Evolutionary conservation across 2,113 vertebrate genomes (phyloP).

Genomic region (Psilopogon haemacephalus): DNA sequence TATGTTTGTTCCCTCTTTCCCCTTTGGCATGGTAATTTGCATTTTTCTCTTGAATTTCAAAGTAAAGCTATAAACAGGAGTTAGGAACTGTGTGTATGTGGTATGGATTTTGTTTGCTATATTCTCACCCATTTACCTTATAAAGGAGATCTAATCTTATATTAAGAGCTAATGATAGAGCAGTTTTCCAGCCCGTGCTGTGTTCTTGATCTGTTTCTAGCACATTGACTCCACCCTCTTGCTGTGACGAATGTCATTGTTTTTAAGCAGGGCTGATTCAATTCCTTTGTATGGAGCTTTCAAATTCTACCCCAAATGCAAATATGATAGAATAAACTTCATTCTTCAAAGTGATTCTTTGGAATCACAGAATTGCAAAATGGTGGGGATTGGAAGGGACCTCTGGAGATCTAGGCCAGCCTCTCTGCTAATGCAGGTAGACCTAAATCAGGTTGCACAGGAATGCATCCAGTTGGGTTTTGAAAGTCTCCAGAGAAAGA

Average conservation of each 20-base stretch:
- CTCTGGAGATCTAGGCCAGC: too few species aligned
- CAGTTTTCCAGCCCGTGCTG: background rate
- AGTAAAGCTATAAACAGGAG: conserved; percentile 29
- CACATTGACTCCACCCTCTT: background rate
- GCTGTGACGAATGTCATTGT: background rate
- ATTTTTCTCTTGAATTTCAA: conserved; percentile 20
- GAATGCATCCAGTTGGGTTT: too few species aligned
- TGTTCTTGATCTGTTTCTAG: background rate
- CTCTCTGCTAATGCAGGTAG: too few species aligned
- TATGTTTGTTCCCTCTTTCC: background rate
- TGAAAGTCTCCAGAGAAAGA: too few species aligned
- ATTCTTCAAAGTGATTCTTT: background rate
- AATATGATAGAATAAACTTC: background rate
- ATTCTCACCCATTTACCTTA: background rate
- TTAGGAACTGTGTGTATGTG: background rate
- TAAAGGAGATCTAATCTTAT: background rate
- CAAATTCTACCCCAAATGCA: background rate
- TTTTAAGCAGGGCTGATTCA: background rate
- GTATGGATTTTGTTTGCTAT: background rate
- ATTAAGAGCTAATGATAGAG: conserved; percentile 1
- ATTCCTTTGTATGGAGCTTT: background rate
- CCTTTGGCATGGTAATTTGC: background rate
- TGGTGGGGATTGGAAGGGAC: too few species aligned
- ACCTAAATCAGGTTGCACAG: too few species aligned
- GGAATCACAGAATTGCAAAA: too few species aligned